Evolutionary conservation across 2,113 vertebrate species (phyloP), one percentile per base, ranked within the genome.

Genomic region (Elephas maximus): DNA sequence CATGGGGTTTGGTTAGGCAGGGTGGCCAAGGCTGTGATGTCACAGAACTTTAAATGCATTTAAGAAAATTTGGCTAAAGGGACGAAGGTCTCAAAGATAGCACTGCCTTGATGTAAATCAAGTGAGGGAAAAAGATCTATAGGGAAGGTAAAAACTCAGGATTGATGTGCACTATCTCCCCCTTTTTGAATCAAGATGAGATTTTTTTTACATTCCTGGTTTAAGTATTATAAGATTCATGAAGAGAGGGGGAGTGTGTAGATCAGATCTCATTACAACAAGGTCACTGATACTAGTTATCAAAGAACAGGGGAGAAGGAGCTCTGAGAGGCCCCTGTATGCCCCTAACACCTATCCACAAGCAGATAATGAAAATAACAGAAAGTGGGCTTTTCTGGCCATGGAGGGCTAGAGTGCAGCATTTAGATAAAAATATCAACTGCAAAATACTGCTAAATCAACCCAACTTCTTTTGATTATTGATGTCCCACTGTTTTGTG

Each of bases 391-490:
- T 97, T 96, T 93, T 86, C 63, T 5, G 6, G 92, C 0, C 5
- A 95, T 45, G 3, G 87, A 97, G 94, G 95, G 96, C 94, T 90
- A 96, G 82, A 98, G 97, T 98, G 98, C 79, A 98, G 90, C 97
- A 98, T 98, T 98, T 95, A 98, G 98, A 99, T 99, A 98, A 99
- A 99, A 99, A 98, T 98, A 98, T 98, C 98, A 98, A 97, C 97
- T 88, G 88, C 97, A 98, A 98, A 98, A 98, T 97, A 97, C 94
- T 96, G 98, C 97, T 98, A 98, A 99, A 99, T 99, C 98, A 99
- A 99, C 98, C 98, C 98, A 98, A 94, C 98, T 98, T 98, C 98
- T 98, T 99, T 98, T 98, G 99, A 99, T 99, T 99, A 99, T 99
- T 98, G 99, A 99, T 99, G 98, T 97, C 99, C 99, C 97, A 99